Base-by-base conservation (phyloP, 1,140 invertebrate genomes). In the Probaryconus sp. region DNA sequence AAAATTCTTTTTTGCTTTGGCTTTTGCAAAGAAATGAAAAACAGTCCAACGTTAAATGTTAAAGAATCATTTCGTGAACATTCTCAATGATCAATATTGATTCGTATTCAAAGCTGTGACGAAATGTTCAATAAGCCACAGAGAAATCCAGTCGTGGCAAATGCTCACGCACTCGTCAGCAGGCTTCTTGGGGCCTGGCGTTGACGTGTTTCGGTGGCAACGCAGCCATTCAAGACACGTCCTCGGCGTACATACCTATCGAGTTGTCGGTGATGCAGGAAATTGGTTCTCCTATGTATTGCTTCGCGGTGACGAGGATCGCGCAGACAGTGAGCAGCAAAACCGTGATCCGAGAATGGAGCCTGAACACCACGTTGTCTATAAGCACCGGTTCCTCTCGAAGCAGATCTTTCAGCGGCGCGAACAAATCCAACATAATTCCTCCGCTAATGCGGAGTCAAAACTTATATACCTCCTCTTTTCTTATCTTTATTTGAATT, bases 251-350 rank as follows among this genome's bases (percentile, higher is more conserved):
- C 75, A 47, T 79, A 83, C 80, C 81, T 53, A 81, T 78, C 37
- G 76, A 60, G 24, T 40, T 64, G 50, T 81, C 78, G 42, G 79
- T 77, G 40, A 85, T 83, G 65, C 87, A 88, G 56, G 81, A 79
- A 51, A 91, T 91, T 33, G 90, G 90, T 63, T 90, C 89, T 13
- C 89, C 89, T 53, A 89, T 81, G 72, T 87, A 89, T 61, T 89
- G 88, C 73, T 87, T 85, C 2, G 85, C 82, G 6, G 86, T 87
- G 55, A 88, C 83, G 30, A 87, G 65, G 16, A 84, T 73, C 5
- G 81, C 76, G 70, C 78, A 86, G 43, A 79, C 64, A 10, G 80
- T 69, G 24, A 84, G 50, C 20, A 85, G 64, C 5, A 82, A 55
- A 43, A 85, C 79, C 13, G 83, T 85, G 14, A 78, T 64, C 21